Evolutionary conservation across 2,888 invertebrate species (phyloP), one percentile per base, ranked within the genome.

Genomic region (Ptilodon capucinus): DNA sequence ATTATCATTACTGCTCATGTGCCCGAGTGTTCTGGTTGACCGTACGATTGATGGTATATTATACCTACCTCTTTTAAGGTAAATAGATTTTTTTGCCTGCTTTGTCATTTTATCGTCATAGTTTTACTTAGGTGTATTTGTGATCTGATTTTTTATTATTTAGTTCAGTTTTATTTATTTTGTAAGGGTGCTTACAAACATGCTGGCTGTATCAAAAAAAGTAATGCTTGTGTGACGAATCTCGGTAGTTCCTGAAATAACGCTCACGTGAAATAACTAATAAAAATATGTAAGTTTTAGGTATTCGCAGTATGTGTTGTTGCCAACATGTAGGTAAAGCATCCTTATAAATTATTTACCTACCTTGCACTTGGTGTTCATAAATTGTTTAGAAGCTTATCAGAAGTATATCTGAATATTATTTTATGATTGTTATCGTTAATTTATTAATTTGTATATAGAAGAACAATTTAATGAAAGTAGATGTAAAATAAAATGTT

Each of bases 391-490:
- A 23, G 17, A 25, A 23, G 25, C 36, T 25, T 43, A 36, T 43
- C 17, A 36, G 17, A 43, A 36, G 11, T 43, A 25, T 36, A 25
- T 44, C 40, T 51, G 45, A 51, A 42, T 58, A 44, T 63, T 53
- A 52, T 40, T 46, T 55, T 58, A 51, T 55, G 51, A 62, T 62
- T 54, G 46, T 66, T 66, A 51, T 51, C 46, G 64, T 64, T 44
- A 44, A 60, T 60, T 62, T 54, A 43, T 65, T 68, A 51, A 43
- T 64, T 66, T 64, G 68, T 68, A 68, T 60, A 62, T 62, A 66
- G 47, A 60, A 53, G 55, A 42, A 48, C 55, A 49, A n/a, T n/a
- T n/a, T 50, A 21, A 21, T 6, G 3, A 5, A 59, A 66, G 64
- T 68, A 60, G 54, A 65, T 64, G 53, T 46, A 52, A 56, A 68